phyloP scores from a whole-genome alignment of 2,888 invertebrate species.

The Lasioglossum pauxillum region DNA sequence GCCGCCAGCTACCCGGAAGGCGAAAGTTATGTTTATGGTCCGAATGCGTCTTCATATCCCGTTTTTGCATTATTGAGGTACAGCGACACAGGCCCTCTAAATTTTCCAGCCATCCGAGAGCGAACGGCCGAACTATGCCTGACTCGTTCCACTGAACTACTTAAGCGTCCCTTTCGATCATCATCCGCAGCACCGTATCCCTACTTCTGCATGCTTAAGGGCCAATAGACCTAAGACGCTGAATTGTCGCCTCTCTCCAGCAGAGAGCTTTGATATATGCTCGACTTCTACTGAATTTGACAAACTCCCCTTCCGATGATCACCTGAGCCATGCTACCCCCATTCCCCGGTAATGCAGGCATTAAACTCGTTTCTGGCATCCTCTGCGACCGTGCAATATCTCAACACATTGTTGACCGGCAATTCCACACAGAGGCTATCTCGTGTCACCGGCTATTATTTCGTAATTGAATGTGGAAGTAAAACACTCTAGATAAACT shows the following conservation, averaged over 20 bases:
- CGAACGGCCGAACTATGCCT: background rate
- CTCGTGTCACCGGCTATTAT: too few species aligned
- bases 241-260: background rate
- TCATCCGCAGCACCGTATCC: background rate
- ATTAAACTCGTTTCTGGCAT: background rate
- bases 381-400: background rate
- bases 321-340: background rate
- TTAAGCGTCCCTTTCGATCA: conserved; percentile 8
- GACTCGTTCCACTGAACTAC: background rate
- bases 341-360: background rate
- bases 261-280: background rate
- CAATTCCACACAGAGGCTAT: too few species aligned
- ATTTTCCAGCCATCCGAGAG: background rate
- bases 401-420: background rate
- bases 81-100: background rate
- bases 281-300: background rate
- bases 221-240: background rate
- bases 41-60: background rate
- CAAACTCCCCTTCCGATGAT: background rate
- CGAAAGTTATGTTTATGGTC: background rate
- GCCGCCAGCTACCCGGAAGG: background rate
- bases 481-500: too few species aligned
- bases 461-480: too few species aligned
- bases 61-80: background rate
- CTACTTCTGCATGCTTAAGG: background rate